phyloP scores from a whole-genome alignment of 2,797 vertebrate species.

The Uromys caudimaculatus region DNA sequence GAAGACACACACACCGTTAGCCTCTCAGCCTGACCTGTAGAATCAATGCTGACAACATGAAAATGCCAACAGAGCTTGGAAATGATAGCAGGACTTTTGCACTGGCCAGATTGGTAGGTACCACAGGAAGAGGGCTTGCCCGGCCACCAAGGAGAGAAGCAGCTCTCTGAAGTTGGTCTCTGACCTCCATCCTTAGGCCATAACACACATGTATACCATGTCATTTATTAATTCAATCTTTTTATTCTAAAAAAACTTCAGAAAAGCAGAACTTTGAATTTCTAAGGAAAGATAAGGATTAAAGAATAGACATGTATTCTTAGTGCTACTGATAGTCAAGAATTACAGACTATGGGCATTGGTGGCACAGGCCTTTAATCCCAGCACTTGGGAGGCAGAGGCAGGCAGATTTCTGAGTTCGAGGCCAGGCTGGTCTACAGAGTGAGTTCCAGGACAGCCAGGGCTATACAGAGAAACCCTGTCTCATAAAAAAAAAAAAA shows the following conservation, averaged over 20 bases:
- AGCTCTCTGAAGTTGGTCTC: not conserved
- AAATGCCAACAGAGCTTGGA: not conserved
- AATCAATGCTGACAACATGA: not conserved
- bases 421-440: too few species aligned
- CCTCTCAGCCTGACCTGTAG: not conserved
- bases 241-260: not conserved
- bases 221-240: not conserved
- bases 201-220: not conserved
- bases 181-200: too few species aligned
- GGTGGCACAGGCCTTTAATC: too few species aligned
- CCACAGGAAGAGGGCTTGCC: not conserved
- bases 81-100: not conserved
- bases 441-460: too few species aligned
- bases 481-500: too few species aligned
- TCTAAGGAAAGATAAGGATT: not conserved
- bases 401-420: too few species aligned
- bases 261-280: conserved; percentile 24
- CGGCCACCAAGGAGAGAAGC: not conserved
- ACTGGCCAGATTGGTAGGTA: not conserved
- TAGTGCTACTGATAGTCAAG: not conserved
- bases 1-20: not conserved
- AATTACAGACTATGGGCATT: not conserved
- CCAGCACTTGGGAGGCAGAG: too few species aligned
- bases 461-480: too few species aligned
- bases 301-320: not conserved